These are phyloP conservation scores for Brotula barbata DNA, from an alignment of 2,797 vertebrate species.

Conservation along the genomic window DNA sequence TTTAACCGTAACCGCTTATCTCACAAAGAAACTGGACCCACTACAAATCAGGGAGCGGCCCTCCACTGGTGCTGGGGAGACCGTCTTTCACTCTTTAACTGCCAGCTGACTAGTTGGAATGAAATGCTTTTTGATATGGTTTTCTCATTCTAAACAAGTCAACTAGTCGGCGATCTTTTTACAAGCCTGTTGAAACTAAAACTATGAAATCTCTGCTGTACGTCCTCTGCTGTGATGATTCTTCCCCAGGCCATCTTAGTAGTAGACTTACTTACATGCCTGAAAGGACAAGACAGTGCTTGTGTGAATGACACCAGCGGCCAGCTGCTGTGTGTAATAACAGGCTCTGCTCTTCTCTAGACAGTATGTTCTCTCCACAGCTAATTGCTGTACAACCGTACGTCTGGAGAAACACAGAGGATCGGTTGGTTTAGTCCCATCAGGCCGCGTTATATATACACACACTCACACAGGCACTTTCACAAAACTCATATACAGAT, in stretches of 20 bases:
- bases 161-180: too few species aligned
- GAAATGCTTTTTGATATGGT: too few species aligned
- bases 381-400: constrained; percentile 56
- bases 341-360: constrained; percentile 20
- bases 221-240: too few species aligned
- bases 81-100: too few species aligned
- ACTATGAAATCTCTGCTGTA: too few species aligned
- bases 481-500: constrained; percentile 44
- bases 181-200: too few species aligned
- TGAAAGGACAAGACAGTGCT: constrained; percentile 16
- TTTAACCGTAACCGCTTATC: too few species aligned
- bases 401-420: constrained; percentile 50
- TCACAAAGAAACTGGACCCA: too few species aligned
- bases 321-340: constrained; percentile 35
- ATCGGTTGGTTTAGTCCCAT: constrained; percentile 32
- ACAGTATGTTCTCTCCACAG: constrained; percentile 37
- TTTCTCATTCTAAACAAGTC: too few species aligned
- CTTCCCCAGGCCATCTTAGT: not conserved
- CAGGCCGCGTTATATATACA: constrained; percentile 28
- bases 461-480: constrained; percentile 8
- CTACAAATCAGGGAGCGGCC: too few species aligned
- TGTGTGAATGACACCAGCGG: constrained; percentile 21
- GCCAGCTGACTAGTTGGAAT: too few species aligned
- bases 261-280: constrained; percentile 10
- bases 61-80: too few species aligned